A percentile compares a stretch with the other conserved stretches of the same genome.
Conservation (phyloP, 1,140 invertebrate species). For the Vanessa tameamea region DNA sequence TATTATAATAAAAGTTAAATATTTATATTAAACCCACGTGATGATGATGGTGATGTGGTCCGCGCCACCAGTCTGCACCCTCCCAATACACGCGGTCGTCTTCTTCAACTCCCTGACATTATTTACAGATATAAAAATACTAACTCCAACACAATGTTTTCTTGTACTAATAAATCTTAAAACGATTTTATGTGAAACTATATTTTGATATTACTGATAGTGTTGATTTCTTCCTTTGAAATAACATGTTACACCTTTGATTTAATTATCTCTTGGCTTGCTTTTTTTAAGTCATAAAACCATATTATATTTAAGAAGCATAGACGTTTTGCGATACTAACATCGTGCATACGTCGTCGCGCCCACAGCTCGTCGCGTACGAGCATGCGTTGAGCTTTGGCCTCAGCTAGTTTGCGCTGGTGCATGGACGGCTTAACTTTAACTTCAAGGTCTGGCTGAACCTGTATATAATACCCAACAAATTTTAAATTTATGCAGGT, state of each 20-base stretch:
- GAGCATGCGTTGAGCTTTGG: conserved; percentile 89
- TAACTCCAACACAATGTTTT: too few relatives aligned
- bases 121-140: background rate
- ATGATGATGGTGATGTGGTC: conserved; percentile 78
- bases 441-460: conserved; percentile 93
- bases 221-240: too few relatives aligned
- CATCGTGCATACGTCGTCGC: conserved; percentile 82
- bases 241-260: too few relatives aligned
- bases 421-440: conserved; percentile 96
- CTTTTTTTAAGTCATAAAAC: too few relatives aligned
- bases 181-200: too few relatives aligned
- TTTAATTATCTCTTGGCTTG: too few relatives aligned
- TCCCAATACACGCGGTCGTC: conserved; percentile 95
- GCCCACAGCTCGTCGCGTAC: conserved; percentile 85
- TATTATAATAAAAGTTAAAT: background rate
- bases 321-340: conserved; percentile 56
- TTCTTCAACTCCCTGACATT: conserved; percentile 81
- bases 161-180: too few relatives aligned
- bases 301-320: background rate
- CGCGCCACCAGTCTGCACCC: conserved; percentile 87
- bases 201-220: too few relatives aligned
- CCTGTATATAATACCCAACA: conserved; percentile 49
- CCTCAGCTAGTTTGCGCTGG: conserved; percentile 93
- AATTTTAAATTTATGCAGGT: background rate
- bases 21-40: conserved; percentile 48